A percentile compares a stretch with the other conserved stretches of the same genome.
phyloP scores from a whole-genome alignment of 2,113 vertebrate genomes.

The Anguilla japonica region DNA sequence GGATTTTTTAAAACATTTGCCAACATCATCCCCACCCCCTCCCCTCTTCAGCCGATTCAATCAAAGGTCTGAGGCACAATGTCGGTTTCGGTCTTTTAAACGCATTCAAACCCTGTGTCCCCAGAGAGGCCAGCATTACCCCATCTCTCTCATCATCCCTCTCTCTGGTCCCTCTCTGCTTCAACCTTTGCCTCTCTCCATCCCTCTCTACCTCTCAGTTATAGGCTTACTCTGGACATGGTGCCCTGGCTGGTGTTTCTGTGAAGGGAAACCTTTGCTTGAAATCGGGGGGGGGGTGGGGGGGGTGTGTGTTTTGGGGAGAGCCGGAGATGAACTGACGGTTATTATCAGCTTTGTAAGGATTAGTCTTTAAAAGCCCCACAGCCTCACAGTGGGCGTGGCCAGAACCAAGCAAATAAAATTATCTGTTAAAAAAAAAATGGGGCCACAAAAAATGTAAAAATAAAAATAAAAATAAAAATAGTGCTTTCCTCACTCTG shows the following conservation, averaged over 20 bases:
- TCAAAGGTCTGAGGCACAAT: background rate
- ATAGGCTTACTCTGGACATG: constrained; percentile 19
- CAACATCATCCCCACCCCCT: too few species aligned
- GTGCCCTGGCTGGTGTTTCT: constrained; percentile 52
- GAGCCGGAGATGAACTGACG: constrained; percentile 69
- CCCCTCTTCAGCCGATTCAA: background rate
- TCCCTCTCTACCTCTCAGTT: too few species aligned
- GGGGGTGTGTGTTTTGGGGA: constrained; percentile 36
- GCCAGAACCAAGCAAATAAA: constrained; percentile 65
- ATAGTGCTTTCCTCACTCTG: constrained; percentile 50
- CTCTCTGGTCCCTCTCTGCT: too few species aligned
- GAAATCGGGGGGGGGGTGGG: constrained; percentile 24
- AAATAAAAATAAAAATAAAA: constrained; percentile 45
- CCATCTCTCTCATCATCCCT: constrained; percentile 23
- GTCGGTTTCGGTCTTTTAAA: background rate
- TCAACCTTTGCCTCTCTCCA: too few species aligned
- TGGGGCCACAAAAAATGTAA: constrained; percentile 25
- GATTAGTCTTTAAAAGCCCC: constrained; percentile 75
- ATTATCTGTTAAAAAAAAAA: constrained; percentile 63
- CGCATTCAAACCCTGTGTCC: too few species aligned
- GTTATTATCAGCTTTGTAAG: constrained; percentile 77
- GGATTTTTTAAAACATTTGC: background rate
- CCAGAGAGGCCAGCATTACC: constrained; percentile 13
- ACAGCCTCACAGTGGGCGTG: constrained; percentile 58
- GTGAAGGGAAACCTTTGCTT: constrained; percentile 47